Percentiles rank a stretch among this genome's conserved stretches.
Conservation (phyloP, 1,140 invertebrate genomes). For the Triops cancriformis region DNA sequence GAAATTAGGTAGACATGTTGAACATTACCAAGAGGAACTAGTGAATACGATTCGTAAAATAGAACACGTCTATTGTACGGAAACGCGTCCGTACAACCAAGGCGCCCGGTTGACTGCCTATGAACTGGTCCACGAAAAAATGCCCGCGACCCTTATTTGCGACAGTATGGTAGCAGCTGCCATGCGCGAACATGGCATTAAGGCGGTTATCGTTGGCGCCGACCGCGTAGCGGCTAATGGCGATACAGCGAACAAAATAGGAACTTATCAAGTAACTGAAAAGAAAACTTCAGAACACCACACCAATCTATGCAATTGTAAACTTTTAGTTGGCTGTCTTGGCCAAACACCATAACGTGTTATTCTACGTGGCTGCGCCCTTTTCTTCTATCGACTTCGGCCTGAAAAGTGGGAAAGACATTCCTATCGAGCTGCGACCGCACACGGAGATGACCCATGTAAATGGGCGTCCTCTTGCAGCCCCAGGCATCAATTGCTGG, state of each 20-base stretch:
- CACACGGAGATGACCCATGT: constrained; percentile 82
- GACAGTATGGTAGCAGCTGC: constrained; percentile 90
- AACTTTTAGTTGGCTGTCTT: constrained; percentile 70
- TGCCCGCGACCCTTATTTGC: constrained; percentile 85
- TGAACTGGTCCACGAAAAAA: constrained; percentile 86
- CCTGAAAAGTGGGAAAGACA: constrained; percentile 68
- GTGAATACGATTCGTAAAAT: constrained; percentile 5
- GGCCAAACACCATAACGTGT: constrained; percentile 81
- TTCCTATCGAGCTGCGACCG: constrained; percentile 89
- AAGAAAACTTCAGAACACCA: not conserved
- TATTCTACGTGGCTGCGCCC: constrained; percentile 93
- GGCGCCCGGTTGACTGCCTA: constrained; percentile 91
- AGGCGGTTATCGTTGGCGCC: constrained; percentile 75
- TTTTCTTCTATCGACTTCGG: constrained; percentile 81
- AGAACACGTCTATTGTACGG: constrained; percentile 89
- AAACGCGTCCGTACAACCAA: constrained; percentile 97
- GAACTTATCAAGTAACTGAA: constrained; percentile 74
- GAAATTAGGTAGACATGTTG: constrained; percentile 54
- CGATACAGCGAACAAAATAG: constrained; percentile 99
- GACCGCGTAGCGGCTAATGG: constrained; percentile 90
- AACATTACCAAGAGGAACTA: not conserved
- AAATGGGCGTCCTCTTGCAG: constrained; percentile 71
- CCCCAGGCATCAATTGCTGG: constrained; percentile 85
- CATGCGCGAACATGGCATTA: constrained; percentile 69
- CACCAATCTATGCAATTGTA: not conserved